These are phyloP conservation scores for Lytechinus variegatus DNA, from an alignment of 35 echinoderm and acorn worm species.

Conservation along the genomic window DNA sequence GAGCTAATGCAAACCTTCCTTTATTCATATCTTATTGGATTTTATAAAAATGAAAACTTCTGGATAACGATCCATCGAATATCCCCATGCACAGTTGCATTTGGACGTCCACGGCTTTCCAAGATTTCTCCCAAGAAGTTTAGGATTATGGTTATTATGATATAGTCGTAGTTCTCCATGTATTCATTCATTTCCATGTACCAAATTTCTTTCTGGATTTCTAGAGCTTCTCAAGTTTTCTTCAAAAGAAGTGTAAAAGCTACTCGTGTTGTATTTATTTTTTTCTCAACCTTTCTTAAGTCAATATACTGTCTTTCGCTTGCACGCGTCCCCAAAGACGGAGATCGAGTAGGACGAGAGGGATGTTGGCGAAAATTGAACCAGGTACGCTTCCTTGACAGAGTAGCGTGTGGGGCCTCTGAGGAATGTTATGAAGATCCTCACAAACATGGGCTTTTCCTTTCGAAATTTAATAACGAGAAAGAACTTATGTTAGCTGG, in stretches of 20 bases:
- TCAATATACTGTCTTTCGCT: not conserved
- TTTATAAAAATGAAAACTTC: too few species aligned
- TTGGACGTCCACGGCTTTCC: too few species aligned
- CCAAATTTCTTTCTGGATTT: not conserved
- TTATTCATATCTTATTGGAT: too few species aligned
- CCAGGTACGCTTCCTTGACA: not conserved
- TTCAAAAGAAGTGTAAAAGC: not conserved
- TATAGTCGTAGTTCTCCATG: too few species aligned
- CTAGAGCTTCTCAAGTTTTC: not conserved
- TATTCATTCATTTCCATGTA: not conserved
- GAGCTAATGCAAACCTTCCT: too few species aligned
- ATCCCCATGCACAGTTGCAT: too few species aligned
- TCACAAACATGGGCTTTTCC: not conserved
- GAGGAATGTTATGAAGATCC: not conserved
- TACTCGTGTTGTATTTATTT: not conserved
- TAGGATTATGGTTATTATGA: too few species aligned
- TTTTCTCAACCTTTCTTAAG: not conserved
- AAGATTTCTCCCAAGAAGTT: too few species aligned
- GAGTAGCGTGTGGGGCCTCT: not conserved
- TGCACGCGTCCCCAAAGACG: not conserved
- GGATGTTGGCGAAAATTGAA: not conserved
- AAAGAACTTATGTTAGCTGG: too few species aligned
- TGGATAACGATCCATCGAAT: too few species aligned
- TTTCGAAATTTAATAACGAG: not conserved
- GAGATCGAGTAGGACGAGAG: not conserved